Base-by-base conservation (phyloP, 2,113 vertebrate species). In the Corythoichthys intestinalis region DNA sequence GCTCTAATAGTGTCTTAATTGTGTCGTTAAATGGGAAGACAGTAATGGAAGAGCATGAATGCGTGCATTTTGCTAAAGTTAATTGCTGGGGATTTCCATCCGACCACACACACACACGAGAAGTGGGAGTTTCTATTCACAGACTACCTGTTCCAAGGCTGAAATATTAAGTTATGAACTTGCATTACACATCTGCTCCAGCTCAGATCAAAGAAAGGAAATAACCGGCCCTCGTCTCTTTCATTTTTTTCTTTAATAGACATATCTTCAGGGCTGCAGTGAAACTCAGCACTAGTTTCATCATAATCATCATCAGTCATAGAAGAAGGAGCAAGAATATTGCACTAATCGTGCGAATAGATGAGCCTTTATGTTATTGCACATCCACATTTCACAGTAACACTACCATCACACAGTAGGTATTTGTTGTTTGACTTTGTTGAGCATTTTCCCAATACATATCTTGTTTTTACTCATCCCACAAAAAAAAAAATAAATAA, bases 1-100 rank as follows among this genome's bases (percentile, higher is more conserved):
- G 41, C 65, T 44, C 57, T 77, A 83, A 84, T 47, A 67, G 68
- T 58, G 39, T 71, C 46, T 73, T 41, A 70, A 67, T 74, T 61
- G 68, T 1, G 34, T 59, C 70, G 57, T 70, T 77, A 67, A 85
- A 57, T 69, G 28, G 56, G 64, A 50, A 65, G 14, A 70, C 56
- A 46, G 76, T 73, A 37, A 71, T 62, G 47, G 64, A 68, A 63
- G 66, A 7, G 10, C 20, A 12, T 54, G 20, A 49, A 34, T 41
- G 50, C 59, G 70, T 50, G 49, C 46, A 64, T 72, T 52, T 37
- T 20, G 49, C 46, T 4, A 12, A 50, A 37, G 34, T 12, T 46
- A 72, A 64, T 70, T 3, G 10, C 10, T 20, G 48, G 37, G 47
- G 46, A 67, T 20, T 9, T 28, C 54, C 52, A 69, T 74, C 17